These are phyloP conservation scores for Catalaphyllia jardinei DNA, from an alignment of 64 coral and sea anemone genomes.

Conservation along the genomic window DNA sequence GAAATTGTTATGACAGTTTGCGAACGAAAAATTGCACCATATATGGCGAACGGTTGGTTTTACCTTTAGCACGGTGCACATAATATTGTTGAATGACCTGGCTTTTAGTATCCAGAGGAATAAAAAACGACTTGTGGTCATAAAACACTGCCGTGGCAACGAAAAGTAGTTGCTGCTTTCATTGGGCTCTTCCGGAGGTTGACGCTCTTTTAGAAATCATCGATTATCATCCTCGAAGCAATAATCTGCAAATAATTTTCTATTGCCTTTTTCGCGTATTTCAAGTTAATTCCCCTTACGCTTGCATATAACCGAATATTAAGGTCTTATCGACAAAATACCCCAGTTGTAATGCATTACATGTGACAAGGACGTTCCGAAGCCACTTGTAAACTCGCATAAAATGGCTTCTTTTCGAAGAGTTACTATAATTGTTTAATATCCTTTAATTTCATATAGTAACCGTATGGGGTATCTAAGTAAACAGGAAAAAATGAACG, in stretches of 20 bases:
- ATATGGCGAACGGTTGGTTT: neutral
- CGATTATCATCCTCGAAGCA: too few species aligned
- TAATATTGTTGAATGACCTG: neutral
- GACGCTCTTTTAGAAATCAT: too few species aligned
- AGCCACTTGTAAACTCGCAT: neutral
- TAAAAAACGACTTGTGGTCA: neutral
- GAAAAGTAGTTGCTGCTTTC: neutral
- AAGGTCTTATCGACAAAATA: neutral
- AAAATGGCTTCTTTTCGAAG: neutral
- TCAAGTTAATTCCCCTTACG: neutral
- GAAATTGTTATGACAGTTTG: neutral
- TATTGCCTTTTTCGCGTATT: neutral
- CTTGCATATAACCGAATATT: too few species aligned
- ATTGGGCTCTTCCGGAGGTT: neutral
- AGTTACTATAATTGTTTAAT: neutral
- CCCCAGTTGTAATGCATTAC: neutral
- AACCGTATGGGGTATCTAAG: neutral
- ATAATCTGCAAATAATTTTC: neutral
- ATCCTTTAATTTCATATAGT: neutral
- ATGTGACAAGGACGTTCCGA: neutral
- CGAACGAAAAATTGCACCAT: neutral
- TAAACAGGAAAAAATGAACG: slow-evolving; percentile 12
- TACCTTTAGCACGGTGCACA: neutral
- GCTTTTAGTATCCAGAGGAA: neutral
- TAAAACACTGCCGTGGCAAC: neutral